Evolutionary conservation across 2,113 vertebrate genomes (phyloP).

Genomic region (Tonatia bakeri): DNA sequence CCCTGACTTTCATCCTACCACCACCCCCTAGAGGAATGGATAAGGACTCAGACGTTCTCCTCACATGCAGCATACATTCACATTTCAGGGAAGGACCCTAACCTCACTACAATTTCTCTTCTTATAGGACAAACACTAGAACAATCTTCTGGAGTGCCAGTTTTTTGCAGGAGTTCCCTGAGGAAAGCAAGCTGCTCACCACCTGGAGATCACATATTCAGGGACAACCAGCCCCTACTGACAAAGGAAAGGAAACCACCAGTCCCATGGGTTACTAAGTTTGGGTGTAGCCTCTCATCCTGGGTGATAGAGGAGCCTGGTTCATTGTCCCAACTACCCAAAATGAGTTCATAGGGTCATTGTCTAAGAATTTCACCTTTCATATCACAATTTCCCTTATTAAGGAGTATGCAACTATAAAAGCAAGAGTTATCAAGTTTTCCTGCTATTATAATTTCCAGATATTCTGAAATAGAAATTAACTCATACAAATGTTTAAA

Average conservation of each 20-base stretch:
- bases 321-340: background rate
- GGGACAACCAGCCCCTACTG: background rate
- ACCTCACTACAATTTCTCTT: background rate
- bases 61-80: too few relatives aligned
- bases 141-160: background rate
- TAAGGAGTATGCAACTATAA: background rate
- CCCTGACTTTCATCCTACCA: background rate
- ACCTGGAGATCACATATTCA: background rate
- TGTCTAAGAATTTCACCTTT: background rate
- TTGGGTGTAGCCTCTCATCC: accelerated
- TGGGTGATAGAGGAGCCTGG: background rate
- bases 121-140: background rate
- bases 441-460: background rate
- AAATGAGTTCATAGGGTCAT: background rate
- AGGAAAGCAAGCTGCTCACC: background rate
- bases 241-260: background rate
- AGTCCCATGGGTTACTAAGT: background rate
- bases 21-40: background rate
- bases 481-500: background rate
- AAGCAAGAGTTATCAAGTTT: background rate
- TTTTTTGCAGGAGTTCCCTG: background rate
- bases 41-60: background rate
- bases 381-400: background rate
- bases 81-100: background rate
- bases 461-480: background rate